A percentile compares a stretch with the other conserved stretches of the same genome.
phyloP scores from a whole-genome alignment of 2,888 invertebrate genomes.

The Dolichopus griseipennis region DNA sequence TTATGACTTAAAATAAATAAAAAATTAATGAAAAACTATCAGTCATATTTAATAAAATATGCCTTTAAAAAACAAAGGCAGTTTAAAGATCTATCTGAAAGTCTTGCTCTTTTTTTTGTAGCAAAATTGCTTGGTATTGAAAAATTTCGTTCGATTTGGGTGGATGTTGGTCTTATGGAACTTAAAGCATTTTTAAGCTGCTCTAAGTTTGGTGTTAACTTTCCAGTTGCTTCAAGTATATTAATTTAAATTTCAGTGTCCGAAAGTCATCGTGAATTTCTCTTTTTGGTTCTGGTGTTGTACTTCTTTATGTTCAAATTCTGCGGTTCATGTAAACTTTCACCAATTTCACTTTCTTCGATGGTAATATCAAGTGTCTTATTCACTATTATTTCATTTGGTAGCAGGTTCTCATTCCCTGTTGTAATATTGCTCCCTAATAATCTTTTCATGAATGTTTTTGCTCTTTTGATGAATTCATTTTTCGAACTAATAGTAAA shows the following conservation, averaged over 20 bases:
- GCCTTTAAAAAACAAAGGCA: not conserved
- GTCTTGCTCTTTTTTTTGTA: not conserved
- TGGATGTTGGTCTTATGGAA: not conserved
- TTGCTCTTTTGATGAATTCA: constrained; percentile 9
- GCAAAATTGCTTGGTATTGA: not conserved
- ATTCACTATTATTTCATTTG: constrained; percentile 5
- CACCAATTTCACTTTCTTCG: constrained; percentile 6
- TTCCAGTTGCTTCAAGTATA: constrained; percentile 1
- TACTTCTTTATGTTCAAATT: not conserved
- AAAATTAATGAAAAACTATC: constrained; percentile 7
- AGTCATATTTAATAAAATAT: constrained; percentile 8
- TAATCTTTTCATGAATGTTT: not conserved
- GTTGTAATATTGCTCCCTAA: not conserved
- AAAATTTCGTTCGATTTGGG: not conserved
- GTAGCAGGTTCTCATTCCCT: not conserved
- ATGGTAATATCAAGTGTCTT: constrained; percentile 1
- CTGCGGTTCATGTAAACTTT: constrained; percentile 7
- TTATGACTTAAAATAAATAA: constrained; percentile 8
- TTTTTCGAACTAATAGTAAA: constrained; percentile 7
- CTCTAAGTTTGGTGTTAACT: constrained; percentile 5
- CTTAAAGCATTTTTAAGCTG: not conserved
- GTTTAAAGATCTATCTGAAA: not conserved
- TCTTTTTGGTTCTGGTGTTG: not conserved
- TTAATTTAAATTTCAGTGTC: not conserved
- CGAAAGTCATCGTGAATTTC: constrained; percentile 1